Evolutionary conservation across 2,888 invertebrate genomes (phyloP), one percentile per base, ranked within the genome.

Genomic region (Spodoptera littoralis): DNA sequence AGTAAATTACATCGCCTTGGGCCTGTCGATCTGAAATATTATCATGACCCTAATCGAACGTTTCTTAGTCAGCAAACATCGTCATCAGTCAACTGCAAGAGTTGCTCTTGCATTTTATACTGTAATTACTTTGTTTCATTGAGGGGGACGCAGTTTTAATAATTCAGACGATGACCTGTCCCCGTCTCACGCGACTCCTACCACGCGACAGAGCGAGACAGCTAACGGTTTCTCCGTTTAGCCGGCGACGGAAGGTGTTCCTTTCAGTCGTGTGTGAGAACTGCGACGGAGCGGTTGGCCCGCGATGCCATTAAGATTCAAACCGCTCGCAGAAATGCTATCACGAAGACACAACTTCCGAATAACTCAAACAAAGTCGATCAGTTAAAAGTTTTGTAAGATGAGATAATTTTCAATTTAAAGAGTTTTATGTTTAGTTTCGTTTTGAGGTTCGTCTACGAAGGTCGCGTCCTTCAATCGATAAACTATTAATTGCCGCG

Each of bases 381-480:
- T 89, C 81, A 88, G 85, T 85, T 88, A 84, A 85, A 86, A 84
- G 84, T 82, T 81, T 81, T 80, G 65, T 72, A 81, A 90, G 71
- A 93, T 92, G 92, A 90, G 84, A 87, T 90, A 89, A 85, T 79
- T 84, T 87, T 84, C 76, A 82, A 82, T 80, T 80, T 78, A 79
- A 86, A 79, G 73, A 78, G 80, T 88, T 90, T 92, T 90, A 85
- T 88, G 84, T 92, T 92, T 90, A 85, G 86, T 92, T 92, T 89
- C 84, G 67, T 89, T 90, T 90, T 87, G 86, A 86, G 82, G 87
- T 87, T 87, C 83, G 84, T 85, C 82, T 76, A 79, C 86, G 90
- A 93, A 93, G 94, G 94, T 93, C 93, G 89, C 87, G 92, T 86
- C 91, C 92, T 92, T 93, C 88, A 93, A 94, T 94, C 94, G 93